Conservation (phyloP, 2,797 vertebrate genomes). For the Momotus momota region DNA sequence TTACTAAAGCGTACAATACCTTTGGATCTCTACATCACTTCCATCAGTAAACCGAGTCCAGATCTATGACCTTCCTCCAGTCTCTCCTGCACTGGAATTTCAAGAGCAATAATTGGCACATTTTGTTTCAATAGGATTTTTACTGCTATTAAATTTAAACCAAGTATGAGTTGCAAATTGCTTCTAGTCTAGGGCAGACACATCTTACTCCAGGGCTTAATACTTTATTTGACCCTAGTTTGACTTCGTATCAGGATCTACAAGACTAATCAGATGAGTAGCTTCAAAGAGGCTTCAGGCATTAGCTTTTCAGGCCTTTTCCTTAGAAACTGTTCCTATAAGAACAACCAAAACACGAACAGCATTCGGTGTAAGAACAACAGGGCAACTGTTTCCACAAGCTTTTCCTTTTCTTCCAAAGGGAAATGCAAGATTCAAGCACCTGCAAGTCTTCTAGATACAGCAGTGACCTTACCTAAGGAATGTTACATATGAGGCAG, state of each 20-base stretch:
- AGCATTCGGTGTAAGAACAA: not conserved
- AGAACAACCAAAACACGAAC: not conserved
- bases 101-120: constrained; percentile 17
- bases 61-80: not conserved
- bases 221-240: constrained; percentile 50
- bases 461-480: not conserved
- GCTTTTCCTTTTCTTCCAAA: not conserved
- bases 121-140: constrained; percentile 54
- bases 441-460: not conserved
- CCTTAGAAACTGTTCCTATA: not conserved
- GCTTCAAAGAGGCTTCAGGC: constrained; percentile 28
- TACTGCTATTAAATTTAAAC: constrained; percentile 61
- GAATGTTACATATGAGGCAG: not conserved
- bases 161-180: constrained; percentile 56
- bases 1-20: not conserved
- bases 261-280: not conserved
- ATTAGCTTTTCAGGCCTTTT: constrained; percentile 21
- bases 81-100: not conserved
- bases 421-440: not conserved
- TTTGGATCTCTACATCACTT: not conserved
- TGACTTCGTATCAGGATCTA: constrained; percentile 41
- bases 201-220: constrained; percentile 54
- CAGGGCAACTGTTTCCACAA: not conserved
- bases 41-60: not conserved
- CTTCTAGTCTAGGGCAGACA: constrained; percentile 46